phyloP scores from a whole-genome alignment of 2,888 invertebrate genomes.

The Lepidochrysops patricia region DNA sequence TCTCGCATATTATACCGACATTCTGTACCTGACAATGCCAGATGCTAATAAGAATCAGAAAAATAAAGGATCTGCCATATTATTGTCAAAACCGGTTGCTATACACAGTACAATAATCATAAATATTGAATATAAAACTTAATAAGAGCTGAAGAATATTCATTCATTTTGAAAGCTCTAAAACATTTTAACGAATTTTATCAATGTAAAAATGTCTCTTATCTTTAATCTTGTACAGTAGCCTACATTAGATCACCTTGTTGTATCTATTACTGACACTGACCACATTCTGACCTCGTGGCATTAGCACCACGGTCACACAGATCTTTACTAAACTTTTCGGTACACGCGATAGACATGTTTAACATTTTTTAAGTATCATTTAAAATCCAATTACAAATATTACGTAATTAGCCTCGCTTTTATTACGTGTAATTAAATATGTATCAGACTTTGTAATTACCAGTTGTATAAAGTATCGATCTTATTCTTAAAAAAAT shows the following conservation, averaged over 20 bases:
- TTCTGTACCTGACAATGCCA: no score
- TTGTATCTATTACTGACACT: neutral
- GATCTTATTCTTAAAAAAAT: no score
- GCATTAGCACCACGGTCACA: constrained; percentile 10
- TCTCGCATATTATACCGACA: no score
- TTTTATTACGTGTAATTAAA: neutral
- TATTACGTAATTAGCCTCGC: neutral
- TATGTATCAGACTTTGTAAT: neutral
- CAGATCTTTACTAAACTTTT: constrained; percentile 14
- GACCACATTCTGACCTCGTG: constrained; percentile 14
- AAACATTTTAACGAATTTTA: no score
- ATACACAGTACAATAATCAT: no score
- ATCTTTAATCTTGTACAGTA: neutral
- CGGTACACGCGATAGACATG: neutral
- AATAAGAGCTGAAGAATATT: no score
- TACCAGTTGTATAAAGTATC: neutral
- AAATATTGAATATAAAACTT: no score
- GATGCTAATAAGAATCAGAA: no score
- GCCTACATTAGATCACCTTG: neutral
- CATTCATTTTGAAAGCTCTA: neutral
- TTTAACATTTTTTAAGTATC: neutral
- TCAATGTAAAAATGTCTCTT: neutral
- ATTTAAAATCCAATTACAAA: neutral
- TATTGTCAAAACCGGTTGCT: no score
- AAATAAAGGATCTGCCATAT: no score